Conservation (phyloP, 2,797 vertebrate species). For the Limosa lapponica region DNA sequence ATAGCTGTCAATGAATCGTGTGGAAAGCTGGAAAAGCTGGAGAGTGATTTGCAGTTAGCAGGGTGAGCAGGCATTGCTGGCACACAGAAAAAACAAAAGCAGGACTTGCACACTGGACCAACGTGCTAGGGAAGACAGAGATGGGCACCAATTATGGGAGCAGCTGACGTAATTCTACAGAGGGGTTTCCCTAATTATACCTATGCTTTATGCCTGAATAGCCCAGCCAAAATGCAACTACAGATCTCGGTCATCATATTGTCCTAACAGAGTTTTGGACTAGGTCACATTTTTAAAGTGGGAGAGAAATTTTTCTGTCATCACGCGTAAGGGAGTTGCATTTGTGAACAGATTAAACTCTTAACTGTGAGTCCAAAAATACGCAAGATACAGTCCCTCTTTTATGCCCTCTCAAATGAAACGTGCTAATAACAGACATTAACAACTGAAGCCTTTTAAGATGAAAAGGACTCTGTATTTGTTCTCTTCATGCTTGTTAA, state of each 20-base stretch:
- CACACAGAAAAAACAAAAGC: neutral
- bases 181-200: neutral
- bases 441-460: slow-evolving; percentile 70
- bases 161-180: neutral
- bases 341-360: slow-evolving; percentile 39
- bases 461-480: slow-evolving; percentile 78
- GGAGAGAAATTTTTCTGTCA: slow-evolving; percentile 34
- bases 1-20: neutral
- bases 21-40: neutral
- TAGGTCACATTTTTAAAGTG: slow-evolving; percentile 21
- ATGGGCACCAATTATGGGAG: neutral
- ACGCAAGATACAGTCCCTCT: slow-evolving; percentile 9
- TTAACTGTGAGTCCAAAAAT: slow-evolving; percentile 31
- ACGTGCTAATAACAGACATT: slow-evolving; percentile 71
- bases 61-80: neutral
- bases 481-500: slow-evolving; percentile 84
- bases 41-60: neutral
- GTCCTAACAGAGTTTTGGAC: neutral
- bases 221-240: neutral
- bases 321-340: neutral
- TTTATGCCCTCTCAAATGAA: slow-evolving; percentile 54
- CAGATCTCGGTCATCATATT: fast-evolving
- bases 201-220: fast-evolving
- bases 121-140: neutral
- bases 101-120: neutral